These are phyloP conservation scores for Brachyhypopomus gauderio DNA, from an alignment of 2,113 vertebrate genomes.

Conservation along the genomic window DNA sequence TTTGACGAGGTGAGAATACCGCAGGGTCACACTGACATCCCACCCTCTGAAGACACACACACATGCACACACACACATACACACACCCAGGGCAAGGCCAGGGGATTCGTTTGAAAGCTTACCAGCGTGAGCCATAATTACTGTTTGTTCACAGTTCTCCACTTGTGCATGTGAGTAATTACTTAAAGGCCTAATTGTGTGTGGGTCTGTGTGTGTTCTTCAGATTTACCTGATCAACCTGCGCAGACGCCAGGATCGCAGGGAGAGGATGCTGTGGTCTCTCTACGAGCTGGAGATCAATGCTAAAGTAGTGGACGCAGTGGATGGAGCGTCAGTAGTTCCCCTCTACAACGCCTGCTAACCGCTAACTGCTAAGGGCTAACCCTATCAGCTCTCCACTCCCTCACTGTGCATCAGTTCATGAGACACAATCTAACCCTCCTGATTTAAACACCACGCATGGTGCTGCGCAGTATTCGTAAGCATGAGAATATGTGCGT, in stretches of 20 bases:
- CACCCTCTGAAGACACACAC: not conserved
- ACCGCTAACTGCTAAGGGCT: too few relatives aligned
- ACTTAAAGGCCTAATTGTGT: not conserved
- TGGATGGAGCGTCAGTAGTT: slow-evolving; percentile 85
- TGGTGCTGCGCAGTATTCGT: too few relatives aligned
- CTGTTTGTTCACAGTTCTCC: not conserved
- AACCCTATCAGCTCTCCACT: too few relatives aligned
- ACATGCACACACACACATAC: not conserved
- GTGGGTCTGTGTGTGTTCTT: slow-evolving; percentile 4
- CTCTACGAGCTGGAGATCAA: slow-evolving; percentile 87
- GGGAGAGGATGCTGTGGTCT: slow-evolving; percentile 86
- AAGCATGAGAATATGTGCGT: slow-evolving; percentile 38
- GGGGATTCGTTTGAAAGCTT: too few relatives aligned
- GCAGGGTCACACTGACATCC: not conserved
- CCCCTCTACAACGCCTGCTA: not conserved
- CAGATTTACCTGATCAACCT: slow-evolving; percentile 94
- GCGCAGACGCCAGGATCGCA: slow-evolving; percentile 81
- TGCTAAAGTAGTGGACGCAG: slow-evolving; percentile 82
- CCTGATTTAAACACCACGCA: too few relatives aligned
- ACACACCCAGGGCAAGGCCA: too few relatives aligned
- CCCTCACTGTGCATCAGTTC: too few relatives aligned
- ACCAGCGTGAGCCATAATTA: too few relatives aligned
- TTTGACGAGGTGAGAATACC: slow-evolving; percentile 85
- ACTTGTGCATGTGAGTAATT: not conserved
- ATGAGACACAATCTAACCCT: too few relatives aligned